Conservation (phyloP, 2,113 vertebrate genomes). For the Laticauda laticaudata region DNA sequence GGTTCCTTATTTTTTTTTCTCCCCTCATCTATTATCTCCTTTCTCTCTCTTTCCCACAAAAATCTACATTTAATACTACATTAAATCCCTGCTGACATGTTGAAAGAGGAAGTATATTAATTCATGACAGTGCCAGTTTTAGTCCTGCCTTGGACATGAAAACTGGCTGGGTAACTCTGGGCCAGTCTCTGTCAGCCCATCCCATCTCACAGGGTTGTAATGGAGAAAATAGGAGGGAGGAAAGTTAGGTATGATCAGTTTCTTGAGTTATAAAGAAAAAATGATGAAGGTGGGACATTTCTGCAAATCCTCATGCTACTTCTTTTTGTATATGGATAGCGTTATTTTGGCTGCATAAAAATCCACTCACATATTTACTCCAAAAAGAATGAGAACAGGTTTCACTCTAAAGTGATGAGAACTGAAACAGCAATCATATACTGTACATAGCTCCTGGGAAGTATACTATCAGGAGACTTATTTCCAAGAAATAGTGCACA, state of each 20-base stretch:
- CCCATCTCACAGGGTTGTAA: neutral
- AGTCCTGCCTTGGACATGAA: neutral
- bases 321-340: neutral
- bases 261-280: neutral
- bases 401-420: neutral
- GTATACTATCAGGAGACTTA: neutral
- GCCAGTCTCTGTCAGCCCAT: neutral
- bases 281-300: no score
- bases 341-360: neutral
- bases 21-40: no score
- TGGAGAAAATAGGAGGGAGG: neutral
- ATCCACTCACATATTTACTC: neutral
- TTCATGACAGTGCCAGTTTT: neutral
- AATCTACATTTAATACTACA: neutral
- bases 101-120: neutral
- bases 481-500: neutral
- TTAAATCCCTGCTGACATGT: no score
- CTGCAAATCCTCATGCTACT: no score
- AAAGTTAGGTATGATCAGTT: neutral
- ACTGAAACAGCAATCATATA: neutral
- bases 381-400: neutral
- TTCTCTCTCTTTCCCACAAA: neutral
- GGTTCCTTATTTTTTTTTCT: neutral
- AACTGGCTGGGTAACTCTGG: neutral
- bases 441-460: neutral